Percentiles rank a stretch among this genome's conserved stretches.
phyloP scores from a whole-genome alignment of 2,113 vertebrate genomes.

The Pelecanus crispus region DNA sequence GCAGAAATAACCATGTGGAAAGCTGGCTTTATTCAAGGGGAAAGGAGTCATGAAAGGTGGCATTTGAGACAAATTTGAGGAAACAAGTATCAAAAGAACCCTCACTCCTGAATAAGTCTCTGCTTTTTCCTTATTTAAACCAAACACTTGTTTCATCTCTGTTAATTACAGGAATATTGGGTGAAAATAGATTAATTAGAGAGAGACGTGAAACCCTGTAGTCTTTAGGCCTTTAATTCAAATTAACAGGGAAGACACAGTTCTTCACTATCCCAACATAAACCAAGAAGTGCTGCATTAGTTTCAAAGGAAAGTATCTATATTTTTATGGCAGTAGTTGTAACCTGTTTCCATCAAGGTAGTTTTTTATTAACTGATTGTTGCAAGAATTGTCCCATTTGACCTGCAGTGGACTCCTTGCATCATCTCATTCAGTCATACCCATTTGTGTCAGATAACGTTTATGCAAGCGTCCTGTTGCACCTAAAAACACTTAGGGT shows the following conservation, averaged over 20 bases:
- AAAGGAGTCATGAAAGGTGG: background rate
- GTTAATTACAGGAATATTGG: background rate
- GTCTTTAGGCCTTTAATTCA: background rate
- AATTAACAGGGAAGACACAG: background rate
- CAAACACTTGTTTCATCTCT: background rate
- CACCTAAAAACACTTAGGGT: background rate
- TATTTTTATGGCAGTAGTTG: background rate
- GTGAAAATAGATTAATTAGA: slow-evolving; percentile 23
- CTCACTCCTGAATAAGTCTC: background rate
- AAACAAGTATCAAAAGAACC: background rate
- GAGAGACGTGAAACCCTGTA: background rate
- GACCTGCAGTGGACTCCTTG: background rate
- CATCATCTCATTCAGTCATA: background rate
- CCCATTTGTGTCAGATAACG: background rate
- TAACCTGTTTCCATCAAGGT: background rate
- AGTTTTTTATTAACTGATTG: background rate
- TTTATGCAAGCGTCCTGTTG: background rate
- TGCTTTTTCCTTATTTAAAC: background rate
- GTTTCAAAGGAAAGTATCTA: background rate
- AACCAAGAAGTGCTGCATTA: background rate
- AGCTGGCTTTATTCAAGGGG: background rate
- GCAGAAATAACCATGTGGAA: background rate
- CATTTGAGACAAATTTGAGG: background rate
- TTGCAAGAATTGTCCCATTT: background rate
- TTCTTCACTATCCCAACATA: background rate